A percentile compares a stretch with the other conserved stretches of the same genome.
These are phyloP conservation scores for Perodicticus potto DNA, from an alignment of 2,797 vertebrate genomes.

Conservation along the genomic window DNA sequence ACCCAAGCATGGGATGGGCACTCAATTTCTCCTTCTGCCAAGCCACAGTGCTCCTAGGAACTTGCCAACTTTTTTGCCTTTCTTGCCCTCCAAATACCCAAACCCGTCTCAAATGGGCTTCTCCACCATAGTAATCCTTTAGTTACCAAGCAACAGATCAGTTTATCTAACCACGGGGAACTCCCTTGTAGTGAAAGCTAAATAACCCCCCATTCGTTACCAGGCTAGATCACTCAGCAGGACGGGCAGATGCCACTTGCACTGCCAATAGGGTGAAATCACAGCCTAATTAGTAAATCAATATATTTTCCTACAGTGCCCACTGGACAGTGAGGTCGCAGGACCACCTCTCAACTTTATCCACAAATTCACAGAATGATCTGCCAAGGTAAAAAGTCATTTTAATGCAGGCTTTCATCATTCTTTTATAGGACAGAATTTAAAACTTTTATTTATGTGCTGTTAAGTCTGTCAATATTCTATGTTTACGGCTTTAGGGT, in stretches of 20 bases:
- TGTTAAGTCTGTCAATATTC: neutral
- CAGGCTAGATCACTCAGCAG: slow-evolving; percentile 79
- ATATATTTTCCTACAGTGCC: slow-evolving; percentile 63
- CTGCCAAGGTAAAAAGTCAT: neutral
- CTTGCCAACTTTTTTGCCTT: slow-evolving; percentile 37
- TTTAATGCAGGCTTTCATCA: neutral
- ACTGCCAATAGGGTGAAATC: slow-evolving; percentile 81
- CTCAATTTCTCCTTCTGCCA: neutral
- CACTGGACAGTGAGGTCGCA: slow-evolving; percentile 1
- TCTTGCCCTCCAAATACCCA: slow-evolving; percentile 30
- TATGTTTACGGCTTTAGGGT: neutral
- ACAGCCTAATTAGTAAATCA: slow-evolving; percentile 81
- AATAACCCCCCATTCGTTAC: slow-evolving; percentile 65
- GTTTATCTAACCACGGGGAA: slow-evolving; percentile 82
- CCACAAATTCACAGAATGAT: neutral
- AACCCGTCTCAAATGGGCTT: slow-evolving; percentile 22
- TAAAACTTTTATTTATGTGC: neutral
- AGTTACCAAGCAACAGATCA: slow-evolving; percentile 86
- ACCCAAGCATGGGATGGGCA: accelerated
- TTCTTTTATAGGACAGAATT: neutral
- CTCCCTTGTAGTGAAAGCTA: slow-evolving; percentile 79
- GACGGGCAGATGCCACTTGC: slow-evolving; percentile 80
- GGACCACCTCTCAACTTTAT: neutral
- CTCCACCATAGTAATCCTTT: slow-evolving; percentile 70
- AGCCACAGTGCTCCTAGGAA: slow-evolving; percentile 13